Percentiles rank a stretch among this genome's conserved stretches.
These are phyloP conservation scores for Gambusia affinis DNA, from an alignment of 2,113 vertebrate genomes.

Conservation along the genomic window DNA sequence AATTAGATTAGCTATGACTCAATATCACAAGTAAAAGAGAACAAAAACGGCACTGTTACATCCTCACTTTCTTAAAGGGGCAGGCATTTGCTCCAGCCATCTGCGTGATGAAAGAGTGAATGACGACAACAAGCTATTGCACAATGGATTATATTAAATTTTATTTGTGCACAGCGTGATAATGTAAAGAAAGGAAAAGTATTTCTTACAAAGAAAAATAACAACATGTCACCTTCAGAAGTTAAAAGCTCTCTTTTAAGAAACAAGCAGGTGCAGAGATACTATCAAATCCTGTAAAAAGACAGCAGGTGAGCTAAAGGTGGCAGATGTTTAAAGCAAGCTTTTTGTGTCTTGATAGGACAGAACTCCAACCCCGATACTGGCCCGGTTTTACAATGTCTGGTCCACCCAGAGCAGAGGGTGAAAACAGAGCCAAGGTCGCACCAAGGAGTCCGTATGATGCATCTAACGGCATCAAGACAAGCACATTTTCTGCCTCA, in stretches of 20 bases:
- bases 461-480: not conserved
- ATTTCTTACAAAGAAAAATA: conserved; percentile 58
- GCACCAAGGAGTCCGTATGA: not conserved
- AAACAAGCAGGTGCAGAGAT: conserved; percentile 36
- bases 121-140: conserved; percentile 21
- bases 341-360: conserved; percentile 46
- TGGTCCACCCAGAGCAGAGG: conserved; percentile 13
- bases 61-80: not conserved
- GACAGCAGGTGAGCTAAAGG: conserved; percentile 73
- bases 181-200: conserved; percentile 64
- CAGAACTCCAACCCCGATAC: not conserved
- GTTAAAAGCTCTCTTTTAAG: conserved; percentile 50
- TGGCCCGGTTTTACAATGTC: not conserved
- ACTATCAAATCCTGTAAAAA: conserved; percentile 51
- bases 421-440: not conserved
- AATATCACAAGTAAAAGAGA: conserved; percentile 46
- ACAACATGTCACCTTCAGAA: conserved; percentile 67
- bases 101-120: not conserved
- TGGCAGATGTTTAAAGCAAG: conserved; percentile 53
- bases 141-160: conserved; percentile 69
- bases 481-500: conserved; percentile 32
- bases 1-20: conserved; percentile 54
- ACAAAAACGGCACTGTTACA: conserved; percentile 23
- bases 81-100: conserved; percentile 3
- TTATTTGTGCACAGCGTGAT: conserved; percentile 84